Evolutionary conservation across 2,888 invertebrate genomes (phyloP), one percentile per base, ranked within the genome.

Genomic region (Papilio gigon): DNA sequence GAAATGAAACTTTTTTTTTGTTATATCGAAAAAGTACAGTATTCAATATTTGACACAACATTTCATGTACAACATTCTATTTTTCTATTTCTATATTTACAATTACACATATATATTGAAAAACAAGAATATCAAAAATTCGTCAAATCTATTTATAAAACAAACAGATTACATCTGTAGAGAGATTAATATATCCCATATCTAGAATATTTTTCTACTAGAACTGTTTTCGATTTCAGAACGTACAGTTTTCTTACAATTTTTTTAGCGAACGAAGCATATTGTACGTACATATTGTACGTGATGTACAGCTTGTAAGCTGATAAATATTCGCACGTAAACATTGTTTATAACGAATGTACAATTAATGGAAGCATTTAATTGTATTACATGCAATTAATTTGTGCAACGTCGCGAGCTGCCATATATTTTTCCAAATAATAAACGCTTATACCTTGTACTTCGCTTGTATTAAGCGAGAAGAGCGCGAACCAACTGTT

Each of bases 401-500:
- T 40, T 60, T 60, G 25, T 60, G 40, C 60, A 60, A 56, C 53
- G 30, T 56, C 14, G 30, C 22, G 9, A 27, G 27, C 40, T 22
- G 58, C 58, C n/a, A 33, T 33, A 44, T 42, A 44, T 59, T 65
- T 47, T 65, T 65, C 35, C 59, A 59, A 68, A 67, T 58, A 67
- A 62, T 59, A 68, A 59, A 68, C 47, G 64, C 47, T 68, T 68
- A 27, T 65, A 65, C 50, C 64, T 68, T 47, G 50, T 61, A 67
- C 67, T 59, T 68, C 59, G 60, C 47, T 42, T 59, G 64, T 64
- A 65, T 68, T 68, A 68, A 68, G 68, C 64, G 64, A 65, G 64
- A 68, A 68, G 50, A 68, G 68, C 68, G 68, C 59, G 59, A 64
- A 68, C 75, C 78, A 79, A 72, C 79, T 78, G 80, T 78, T 75